Evolutionary conservation across 2,113 vertebrate genomes (phyloP).

Genomic region (Crotalus horridus): DNA sequence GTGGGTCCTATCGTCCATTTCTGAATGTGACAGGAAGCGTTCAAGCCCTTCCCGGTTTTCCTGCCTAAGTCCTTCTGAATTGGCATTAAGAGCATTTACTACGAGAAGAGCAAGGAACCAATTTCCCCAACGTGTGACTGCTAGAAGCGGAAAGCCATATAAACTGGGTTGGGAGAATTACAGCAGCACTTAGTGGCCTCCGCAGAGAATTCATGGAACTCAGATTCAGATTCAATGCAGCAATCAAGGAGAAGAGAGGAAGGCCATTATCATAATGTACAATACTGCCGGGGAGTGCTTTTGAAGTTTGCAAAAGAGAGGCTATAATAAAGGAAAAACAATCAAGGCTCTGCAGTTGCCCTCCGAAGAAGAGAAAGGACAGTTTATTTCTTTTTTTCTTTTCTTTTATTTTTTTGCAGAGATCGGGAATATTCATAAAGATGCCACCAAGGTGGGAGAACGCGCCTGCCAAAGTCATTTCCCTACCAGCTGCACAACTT

Average conservation of each 20-base stretch:
- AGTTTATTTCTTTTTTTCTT: background rate
- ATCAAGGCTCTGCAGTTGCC: constrained; percentile 47
- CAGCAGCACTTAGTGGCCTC: constrained; percentile 34
- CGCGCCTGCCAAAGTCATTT: fast-evolving
- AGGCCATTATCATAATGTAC: constrained; percentile 40
- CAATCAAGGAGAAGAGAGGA: constrained; percentile 20
- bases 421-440: background rate
- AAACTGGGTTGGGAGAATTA: constrained; percentile 20
- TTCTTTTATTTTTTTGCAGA: background rate
- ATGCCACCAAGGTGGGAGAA: background rate
- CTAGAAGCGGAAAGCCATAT: constrained; percentile 32
- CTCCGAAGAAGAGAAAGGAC: constrained; percentile 25
- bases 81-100: background rate
- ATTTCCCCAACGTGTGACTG: constrained; percentile 2
- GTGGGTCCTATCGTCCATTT: background rate
- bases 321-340: constrained; percentile 56
- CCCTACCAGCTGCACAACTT: background rate
- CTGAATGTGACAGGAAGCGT: background rate
- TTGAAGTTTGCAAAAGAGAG: constrained; percentile 49
- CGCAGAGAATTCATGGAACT: constrained; percentile 15
- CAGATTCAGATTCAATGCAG: constrained; percentile 15
- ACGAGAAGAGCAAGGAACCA: background rate
- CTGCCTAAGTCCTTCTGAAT: background rate
- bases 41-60: too few species aligned
- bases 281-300: constrained; percentile 37